Evolutionary conservation across 2,113 vertebrate genomes (phyloP), one percentile per base, ranked within the genome.

Genomic region (Rhombomys opimus): DNA sequence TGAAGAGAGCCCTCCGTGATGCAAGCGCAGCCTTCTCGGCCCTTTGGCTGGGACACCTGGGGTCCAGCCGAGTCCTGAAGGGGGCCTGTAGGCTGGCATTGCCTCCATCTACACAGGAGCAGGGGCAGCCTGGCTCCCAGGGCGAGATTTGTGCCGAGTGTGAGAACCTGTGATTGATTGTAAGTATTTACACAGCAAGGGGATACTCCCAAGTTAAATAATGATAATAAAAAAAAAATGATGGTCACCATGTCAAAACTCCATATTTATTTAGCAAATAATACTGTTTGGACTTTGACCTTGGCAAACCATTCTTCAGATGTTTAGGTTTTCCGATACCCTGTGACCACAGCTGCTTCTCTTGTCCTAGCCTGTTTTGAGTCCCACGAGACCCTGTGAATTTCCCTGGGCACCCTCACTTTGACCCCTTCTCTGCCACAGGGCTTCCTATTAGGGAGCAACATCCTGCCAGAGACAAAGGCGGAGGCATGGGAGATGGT

Each of bases 241-340:
- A 98, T 97, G 98, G 96, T 97, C 98, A 98, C 97, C 84, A 97
- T 96, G 92, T 95, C 86, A 96, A 97, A 97, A 97, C 61, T 96
- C 97, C 98, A 95, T 96, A 97, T 98, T 98, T 98, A 97, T 98
- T 98, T 98, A 98, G 98, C 97, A 94, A 96, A 91, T 94, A 93
- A 97, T 96, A 95, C 97, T 96, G 70, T 97, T 96, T 97, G 97
- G 97, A 96, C 96, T 97, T 98, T 96, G 87, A 92, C 54, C 72
- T 50, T 94, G 96, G 94, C 97, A 95, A 96, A 97, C 95, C 52
- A 5, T 52, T 89, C 93, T 95, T 90, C 50, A 54, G 95, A 86
- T 7, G 2, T 52, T 7, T 22, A 87, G 78, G 89, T 65, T 87
- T 76, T 61, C 57, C 0, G 3, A 15, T 6, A 32, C 61, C 80